phyloP scores from a whole-genome alignment of 2,797 vertebrate genomes.

The Acanthis flammea region DNA sequence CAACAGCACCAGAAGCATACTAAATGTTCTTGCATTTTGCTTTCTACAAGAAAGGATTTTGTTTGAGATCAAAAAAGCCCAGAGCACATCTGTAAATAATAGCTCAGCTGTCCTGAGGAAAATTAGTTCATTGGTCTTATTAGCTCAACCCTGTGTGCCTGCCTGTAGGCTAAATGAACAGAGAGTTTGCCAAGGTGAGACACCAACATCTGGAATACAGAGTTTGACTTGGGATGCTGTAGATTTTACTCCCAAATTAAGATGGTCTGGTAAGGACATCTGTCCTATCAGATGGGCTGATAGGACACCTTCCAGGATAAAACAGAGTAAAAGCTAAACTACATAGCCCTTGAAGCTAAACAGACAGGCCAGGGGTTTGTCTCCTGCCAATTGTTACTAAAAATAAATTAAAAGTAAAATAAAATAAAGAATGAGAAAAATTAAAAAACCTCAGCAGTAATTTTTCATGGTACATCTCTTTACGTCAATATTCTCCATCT shows the following conservation, averaged over 20 bases:
- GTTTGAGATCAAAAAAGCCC: neutral
- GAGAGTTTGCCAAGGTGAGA: neutral
- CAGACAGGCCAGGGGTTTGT: neutral
- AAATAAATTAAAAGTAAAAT: neutral
- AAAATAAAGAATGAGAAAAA: neutral
- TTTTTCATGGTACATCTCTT: neutral
- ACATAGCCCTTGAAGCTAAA: neutral
- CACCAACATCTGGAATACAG: neutral
- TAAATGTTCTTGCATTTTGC: neutral
- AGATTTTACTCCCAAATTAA: neutral
- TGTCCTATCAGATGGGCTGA: neutral
- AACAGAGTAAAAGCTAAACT: neutral
- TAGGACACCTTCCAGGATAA: neutral
- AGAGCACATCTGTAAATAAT: constrained; percentile 9
- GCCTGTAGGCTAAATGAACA: neutral
- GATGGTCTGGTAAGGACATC: neutral
- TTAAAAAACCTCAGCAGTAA: accelerated
- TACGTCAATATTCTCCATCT: neutral
- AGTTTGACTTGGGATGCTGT: neutral
- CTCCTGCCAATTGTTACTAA: neutral
- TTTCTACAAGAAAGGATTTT: neutral
- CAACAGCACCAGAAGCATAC: neutral
- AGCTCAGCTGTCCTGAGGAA: constrained; percentile 3
- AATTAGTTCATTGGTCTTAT: neutral
- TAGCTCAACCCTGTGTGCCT: neutral